Evolutionary conservation across 2,888 invertebrate species (phyloP).

Genomic region (Colostygia pectinataria): DNA sequence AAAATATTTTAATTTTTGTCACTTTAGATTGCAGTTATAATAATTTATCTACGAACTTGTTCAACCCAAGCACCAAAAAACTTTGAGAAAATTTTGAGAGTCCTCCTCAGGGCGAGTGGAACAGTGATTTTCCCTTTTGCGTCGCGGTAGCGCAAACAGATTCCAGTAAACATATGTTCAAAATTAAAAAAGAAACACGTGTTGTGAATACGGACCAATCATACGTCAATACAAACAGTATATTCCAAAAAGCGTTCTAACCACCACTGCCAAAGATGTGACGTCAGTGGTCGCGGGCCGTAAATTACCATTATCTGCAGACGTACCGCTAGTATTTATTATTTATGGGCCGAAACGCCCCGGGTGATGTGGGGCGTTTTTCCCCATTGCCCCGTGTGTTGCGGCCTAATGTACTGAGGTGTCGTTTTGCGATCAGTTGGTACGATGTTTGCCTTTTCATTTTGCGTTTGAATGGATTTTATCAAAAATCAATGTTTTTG

Average conservation of each 20-base stretch:
- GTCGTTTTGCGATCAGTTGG: conserved; percentile 20
- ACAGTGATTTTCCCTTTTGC: no score
- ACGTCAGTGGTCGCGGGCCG: conserved; percentile 72
- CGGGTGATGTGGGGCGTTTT: conserved; percentile 68
- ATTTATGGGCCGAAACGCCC: conserved; percentile 80
- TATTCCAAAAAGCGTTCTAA: conserved; percentile 55
- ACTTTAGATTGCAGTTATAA: no score
- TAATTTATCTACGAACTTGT: no score
- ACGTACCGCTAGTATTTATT: conserved; percentile 81
- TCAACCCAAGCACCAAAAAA: no score
- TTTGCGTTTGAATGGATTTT: neutral
- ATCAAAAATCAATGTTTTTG: neutral
- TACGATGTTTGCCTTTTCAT: conserved; percentile 4
- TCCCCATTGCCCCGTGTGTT: conserved; percentile 58
- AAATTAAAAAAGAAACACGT: neutral
- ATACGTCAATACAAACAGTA: conserved; percentile 19
- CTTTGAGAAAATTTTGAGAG: no score
- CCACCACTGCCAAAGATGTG: conserved; percentile 74
- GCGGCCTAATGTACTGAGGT: conserved; percentile 44
- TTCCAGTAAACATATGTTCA: no score
- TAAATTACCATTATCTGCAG: conserved; percentile 83
- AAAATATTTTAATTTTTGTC: no score
- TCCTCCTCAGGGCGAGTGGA: no score
- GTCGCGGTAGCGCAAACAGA: no score
- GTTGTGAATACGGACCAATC: neutral